A percentile compares a stretch with the other conserved stretches of the same genome.
These are phyloP conservation scores for Aphelocoma californica DNA, from an alignment of 2,797 vertebrate species.

Conservation along the genomic window DNA sequence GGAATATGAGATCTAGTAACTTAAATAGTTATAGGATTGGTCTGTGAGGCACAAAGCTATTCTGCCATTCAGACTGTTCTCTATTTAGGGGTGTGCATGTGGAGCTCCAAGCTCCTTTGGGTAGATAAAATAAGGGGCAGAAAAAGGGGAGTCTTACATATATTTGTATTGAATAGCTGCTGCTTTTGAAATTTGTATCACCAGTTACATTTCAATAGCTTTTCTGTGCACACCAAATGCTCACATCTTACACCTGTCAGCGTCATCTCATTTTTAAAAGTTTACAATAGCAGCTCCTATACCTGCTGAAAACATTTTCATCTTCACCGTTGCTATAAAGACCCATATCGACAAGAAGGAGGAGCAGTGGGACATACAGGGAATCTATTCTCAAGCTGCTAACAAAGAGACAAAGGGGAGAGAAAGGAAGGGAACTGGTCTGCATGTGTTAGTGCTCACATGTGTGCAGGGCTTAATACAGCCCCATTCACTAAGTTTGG, in stretches of 20 bases:
- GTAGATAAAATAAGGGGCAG: background rate
- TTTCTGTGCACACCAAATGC: background rate
- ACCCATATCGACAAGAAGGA: background rate
- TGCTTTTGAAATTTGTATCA: background rate
- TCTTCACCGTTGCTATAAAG: background rate
- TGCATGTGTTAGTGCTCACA: background rate
- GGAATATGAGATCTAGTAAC: background rate
- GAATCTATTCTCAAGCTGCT: background rate
- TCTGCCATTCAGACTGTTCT: background rate
- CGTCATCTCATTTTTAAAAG: background rate
- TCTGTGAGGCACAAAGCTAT: background rate
- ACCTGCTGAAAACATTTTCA: background rate
- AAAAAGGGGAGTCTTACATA: background rate
- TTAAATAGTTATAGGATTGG: background rate
- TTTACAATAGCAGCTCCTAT: background rate
- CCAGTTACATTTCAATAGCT: background rate
- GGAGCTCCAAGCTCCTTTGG: background rate
- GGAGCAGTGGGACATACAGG: background rate
- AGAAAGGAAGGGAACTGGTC: background rate
- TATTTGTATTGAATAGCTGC: background rate
- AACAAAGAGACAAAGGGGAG: background rate
- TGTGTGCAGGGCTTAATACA: background rate
- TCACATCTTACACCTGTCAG: background rate
- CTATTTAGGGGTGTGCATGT: background rate
- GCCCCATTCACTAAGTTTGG: background rate